These are phyloP conservation scores for Piaya cayana DNA, from an alignment of 2,113 vertebrate genomes.

Conservation along the genomic window DNA sequence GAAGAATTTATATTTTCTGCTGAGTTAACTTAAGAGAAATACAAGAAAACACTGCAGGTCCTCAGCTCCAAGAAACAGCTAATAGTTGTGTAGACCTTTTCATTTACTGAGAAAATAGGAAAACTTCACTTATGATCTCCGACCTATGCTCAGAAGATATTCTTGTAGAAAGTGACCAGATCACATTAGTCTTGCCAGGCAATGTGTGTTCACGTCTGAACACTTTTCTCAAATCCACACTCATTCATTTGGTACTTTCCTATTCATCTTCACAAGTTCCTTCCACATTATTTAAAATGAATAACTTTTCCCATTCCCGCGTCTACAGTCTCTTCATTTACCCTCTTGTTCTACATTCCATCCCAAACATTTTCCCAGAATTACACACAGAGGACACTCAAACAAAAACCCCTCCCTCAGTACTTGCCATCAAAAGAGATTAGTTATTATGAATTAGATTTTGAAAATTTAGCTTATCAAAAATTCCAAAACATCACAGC, in stretches of 20 bases:
- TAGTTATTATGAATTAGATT: background rate
- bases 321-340: background rate
- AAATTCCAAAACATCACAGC: background rate
- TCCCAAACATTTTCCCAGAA: background rate
- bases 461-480: background rate
- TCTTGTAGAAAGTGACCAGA: background rate
- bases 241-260: background rate
- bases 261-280: accelerated
- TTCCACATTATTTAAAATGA: background rate
- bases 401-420: background rate
- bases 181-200: background rate
- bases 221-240: background rate
- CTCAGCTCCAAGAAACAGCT: background rate
- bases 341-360: background rate
- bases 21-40: background rate
- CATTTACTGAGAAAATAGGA: background rate
- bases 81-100: background rate
- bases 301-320: background rate
- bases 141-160: background rate
- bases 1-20: background rate
- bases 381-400: background rate
- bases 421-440: background rate
- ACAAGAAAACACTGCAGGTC: background rate
- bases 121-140: background rate
- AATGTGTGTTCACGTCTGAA: background rate